Conservation (phyloP, 2,113 vertebrate species). For the Opisthocomus hoazin region DNA sequence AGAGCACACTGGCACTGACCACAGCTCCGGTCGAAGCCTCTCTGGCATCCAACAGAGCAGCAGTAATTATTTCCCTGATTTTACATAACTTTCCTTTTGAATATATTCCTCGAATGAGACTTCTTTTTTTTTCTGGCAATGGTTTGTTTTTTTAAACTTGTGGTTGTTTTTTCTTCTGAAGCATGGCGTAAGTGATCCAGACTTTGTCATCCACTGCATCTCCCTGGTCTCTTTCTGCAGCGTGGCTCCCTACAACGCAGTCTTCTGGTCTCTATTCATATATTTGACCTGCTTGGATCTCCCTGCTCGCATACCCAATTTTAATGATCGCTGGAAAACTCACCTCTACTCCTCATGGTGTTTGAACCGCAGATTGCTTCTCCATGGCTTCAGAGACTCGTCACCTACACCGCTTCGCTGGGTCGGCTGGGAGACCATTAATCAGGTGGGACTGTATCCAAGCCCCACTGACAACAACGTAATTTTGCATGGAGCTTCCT, state of each 20-base stretch:
- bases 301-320: background rate
- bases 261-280: background rate
- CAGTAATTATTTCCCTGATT: background rate
- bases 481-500: background rate
- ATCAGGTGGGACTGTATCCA: background rate
- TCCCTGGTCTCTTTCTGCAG: background rate
- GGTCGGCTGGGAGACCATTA: background rate
- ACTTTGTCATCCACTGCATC: background rate
- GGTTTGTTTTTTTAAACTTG: background rate
- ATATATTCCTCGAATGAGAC: background rate
- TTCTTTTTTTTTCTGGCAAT: background rate
- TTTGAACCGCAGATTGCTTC: background rate
- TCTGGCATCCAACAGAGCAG: background rate
- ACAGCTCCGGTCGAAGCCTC: accelerated
- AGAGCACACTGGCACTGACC: background rate
- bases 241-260: background rate
- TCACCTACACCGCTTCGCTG: background rate
- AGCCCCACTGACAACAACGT: background rate
- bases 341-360: background rate
- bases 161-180: background rate
- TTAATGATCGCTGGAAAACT: background rate
- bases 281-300: background rate
- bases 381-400: background rate
- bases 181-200: accelerated
- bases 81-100: background rate